Evolutionary conservation across 1,140 invertebrate species (phyloP).

Genomic region (Homarus americanus): DNA sequence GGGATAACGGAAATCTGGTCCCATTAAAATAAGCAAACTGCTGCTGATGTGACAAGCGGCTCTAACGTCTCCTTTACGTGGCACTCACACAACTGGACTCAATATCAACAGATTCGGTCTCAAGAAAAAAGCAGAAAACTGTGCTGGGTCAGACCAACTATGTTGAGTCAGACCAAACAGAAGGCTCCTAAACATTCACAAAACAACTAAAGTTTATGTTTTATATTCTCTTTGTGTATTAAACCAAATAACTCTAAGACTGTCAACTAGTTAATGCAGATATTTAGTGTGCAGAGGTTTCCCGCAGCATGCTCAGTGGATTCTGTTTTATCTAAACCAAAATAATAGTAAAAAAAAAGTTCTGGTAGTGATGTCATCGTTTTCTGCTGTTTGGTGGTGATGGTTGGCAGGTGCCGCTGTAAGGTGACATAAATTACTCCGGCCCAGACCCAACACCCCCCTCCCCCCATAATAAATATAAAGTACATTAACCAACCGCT

Average conservation of each 20-base stretch:
- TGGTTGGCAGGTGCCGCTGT: background rate
- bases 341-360: background rate
- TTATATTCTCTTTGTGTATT: background rate
- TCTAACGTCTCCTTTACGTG: constrained; percentile 11
- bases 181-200: background rate
- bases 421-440: background rate
- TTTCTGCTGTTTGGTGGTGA: background rate
- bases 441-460: too few species aligned
- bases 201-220: constrained; percentile 33
- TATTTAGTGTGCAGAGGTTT: too few species aligned
- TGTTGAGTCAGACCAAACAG: background rate
- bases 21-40: background rate
- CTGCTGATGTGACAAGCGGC: constrained; percentile 2
- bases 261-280: background rate
- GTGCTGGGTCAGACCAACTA: constrained; percentile 21
- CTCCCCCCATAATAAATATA: background rate
- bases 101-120: constrained; percentile 31
- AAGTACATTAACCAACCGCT: background rate
- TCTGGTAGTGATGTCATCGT: background rate
- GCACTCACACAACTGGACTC: constrained; percentile 27
- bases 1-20: constrained; percentile 25
- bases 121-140: constrained; percentile 1
- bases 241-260: background rate
- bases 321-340: background rate
- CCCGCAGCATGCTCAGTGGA: background rate